Evolutionary conservation across 2,888 invertebrate genomes (phyloP), one percentile per base, ranked within the genome.

Genomic region (Pimpla rufipes): DNA sequence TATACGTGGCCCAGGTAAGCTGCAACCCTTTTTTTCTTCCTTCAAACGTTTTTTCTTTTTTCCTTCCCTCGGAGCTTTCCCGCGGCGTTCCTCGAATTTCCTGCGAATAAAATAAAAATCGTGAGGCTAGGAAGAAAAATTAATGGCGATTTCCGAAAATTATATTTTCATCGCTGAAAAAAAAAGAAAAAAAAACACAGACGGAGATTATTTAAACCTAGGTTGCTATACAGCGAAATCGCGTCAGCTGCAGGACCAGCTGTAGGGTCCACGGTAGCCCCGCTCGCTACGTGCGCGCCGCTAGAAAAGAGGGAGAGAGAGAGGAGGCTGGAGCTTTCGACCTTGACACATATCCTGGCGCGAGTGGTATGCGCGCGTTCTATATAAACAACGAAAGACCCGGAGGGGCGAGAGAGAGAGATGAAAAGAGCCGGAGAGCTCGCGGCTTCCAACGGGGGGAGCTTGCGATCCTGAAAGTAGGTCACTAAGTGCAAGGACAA

Each of bases 1-100:
- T 98, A 98, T 95, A 98, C 98, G 94, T 98, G 98, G 98, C 99
- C 99, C 93, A 98, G 98, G 98, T 98, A 95, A 96, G 95, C 94
- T 79, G 57, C 21, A 29, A 3, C 29, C 13, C 64, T 13, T 52
- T 55, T 62, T n/a, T 23, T 8, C 18, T 45, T 7, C n/a, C 21
- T 29, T 59, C 55, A n/a, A n/a, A n/a, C n/a, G n/a, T n/a, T n/a
- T 35, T 29, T 35, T 18, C 29, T 29, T 55, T 55, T 6, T 23
- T 55, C 23, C 16, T 16, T 50, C 6, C 1, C n/a, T 50, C 50
- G 16, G n/a, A 16, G n/a, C 16, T n/a, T 13, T 16, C n/a, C 11
- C 8, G 1, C 11, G 42, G 1, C 8, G 42, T 6, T 42, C n/a
- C n/a, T n/a, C n/a, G n/a, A n/a, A n/a, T n/a, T n/a, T n/a, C n/a